These are phyloP conservation scores for Lepidocolaptes lacrymiger DNA, from an alignment of 2,797 vertebrate species.

Conservation along the genomic window DNA sequence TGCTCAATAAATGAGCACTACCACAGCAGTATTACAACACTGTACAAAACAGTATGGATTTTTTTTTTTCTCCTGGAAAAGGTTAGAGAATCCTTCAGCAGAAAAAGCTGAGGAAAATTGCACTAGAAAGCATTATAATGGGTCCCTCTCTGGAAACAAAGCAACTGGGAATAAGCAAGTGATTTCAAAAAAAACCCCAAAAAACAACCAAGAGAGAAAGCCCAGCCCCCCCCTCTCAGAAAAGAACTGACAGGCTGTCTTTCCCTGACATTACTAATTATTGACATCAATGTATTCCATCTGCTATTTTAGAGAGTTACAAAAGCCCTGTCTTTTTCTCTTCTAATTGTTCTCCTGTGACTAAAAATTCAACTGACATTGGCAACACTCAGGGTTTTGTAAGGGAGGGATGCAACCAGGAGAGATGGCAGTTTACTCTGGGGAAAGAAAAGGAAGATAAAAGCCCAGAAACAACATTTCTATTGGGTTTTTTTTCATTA, in stretches of 20 bases:
- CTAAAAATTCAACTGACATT: background rate
- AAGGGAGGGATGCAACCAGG: background rate
- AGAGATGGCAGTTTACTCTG: background rate
- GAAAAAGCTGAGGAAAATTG: background rate
- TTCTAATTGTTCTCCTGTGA: background rate
- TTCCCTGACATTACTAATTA: background rate
- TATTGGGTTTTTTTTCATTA: background rate
- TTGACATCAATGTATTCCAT: background rate
- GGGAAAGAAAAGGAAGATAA: background rate
- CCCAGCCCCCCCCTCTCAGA: background rate
- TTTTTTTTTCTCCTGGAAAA: background rate
- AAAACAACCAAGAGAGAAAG: background rate
- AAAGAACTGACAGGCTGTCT: rapidly evolving
- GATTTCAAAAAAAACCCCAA: background rate
- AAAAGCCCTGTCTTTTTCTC: background rate
- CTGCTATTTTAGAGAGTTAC: background rate
- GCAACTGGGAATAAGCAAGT: background rate
- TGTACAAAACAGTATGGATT: background rate
- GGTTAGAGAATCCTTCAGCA: background rate
- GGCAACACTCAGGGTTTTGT: background rate
- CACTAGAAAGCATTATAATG: background rate
- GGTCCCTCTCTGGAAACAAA: background rate
- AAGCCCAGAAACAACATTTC: background rate
- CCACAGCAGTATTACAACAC: background rate
- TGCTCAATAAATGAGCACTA: background rate